These are phyloP conservation scores for Dicrurus megarhynchus DNA, from an alignment of 2,113 vertebrate species.

Conservation along the genomic window DNA sequence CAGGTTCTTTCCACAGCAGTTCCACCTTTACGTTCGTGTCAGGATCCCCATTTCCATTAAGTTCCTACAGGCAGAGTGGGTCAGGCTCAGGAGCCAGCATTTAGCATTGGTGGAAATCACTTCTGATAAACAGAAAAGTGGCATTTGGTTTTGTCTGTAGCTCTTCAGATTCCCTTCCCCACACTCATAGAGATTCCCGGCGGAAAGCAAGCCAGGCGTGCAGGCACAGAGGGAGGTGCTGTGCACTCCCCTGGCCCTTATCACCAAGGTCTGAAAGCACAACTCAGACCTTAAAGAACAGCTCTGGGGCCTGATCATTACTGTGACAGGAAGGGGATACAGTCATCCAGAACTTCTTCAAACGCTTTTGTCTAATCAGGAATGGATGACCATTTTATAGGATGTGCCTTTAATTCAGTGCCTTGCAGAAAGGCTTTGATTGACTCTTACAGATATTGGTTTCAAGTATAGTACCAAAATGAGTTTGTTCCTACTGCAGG, in stretches of 20 bases:
- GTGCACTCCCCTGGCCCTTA: fast-evolving
- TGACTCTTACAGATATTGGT: neutral
- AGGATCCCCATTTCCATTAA: neutral
- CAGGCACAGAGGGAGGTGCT: neutral
- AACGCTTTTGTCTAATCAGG: neutral
- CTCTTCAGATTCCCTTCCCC: neutral
- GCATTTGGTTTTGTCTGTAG: neutral
- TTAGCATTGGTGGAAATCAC: neutral
- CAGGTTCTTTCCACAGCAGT: neutral
- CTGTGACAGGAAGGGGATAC: neutral
- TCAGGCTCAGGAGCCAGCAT: neutral
- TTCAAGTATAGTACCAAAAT: neutral
- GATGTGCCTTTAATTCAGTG: neutral
- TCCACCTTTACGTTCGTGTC: neutral
- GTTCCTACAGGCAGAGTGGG: neutral
- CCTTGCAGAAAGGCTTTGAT: neutral
- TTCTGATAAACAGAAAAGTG: neutral
- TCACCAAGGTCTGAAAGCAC: neutral
- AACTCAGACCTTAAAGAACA: neutral
- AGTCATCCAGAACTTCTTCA: neutral
- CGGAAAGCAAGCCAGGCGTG: neutral
- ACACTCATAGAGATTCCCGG: fast-evolving
- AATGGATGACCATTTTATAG: neutral
- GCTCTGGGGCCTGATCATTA: neutral
- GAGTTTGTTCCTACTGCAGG: neutral